Base-by-base conservation (phyloP, 1,140 invertebrate species). In the Pseudomyrmex cubaensis region DNA sequence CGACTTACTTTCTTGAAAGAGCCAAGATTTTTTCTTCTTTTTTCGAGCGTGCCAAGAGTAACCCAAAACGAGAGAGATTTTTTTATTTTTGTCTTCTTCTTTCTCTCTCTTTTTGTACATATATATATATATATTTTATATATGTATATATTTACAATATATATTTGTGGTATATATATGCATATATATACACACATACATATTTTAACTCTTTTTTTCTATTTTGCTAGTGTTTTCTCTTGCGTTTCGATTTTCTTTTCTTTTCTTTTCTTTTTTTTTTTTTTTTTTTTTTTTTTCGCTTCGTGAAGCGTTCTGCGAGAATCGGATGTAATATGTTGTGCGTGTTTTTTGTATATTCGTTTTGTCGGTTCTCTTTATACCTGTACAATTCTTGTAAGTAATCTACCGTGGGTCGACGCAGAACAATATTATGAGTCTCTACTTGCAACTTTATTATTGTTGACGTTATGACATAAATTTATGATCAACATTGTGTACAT, bases 1-100 rank as follows among this genome's bases (percentile, higher is more conserved):
- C 90, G 94, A 94, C 93, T 94, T 94, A 94, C 93, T 93, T 92
- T 92, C 88, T 35, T 35, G 35, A 88, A 93, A 91, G 83, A 85
- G 85, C 87, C 85, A 83, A 80, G 75, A 82, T 75, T 52, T 67
- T 64, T 76, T 82, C 35, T 13, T 76, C 66, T 50, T 84, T 84
- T 82, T 83, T 83, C 69, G 20, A 52, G 73, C 67, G 73, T 61
- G 73, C 52, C 61, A 80, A 67, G 63, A 80, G 67, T 84, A 84
- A 84, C 62, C 59, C 61, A 80, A 80, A 75, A 10, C 46, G 74
- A 67, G 76, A 80, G 63, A 69, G 82, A 67, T 25, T 44, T 70
- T 61, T 44, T 48, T 78, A 7, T 9, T 83, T 50, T 74, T 13
- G 59, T 54, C 25, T 57, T 72, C n/a, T 35, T 25, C 7, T 59